Conservation (phyloP, 2,113 vertebrate genomes). For the Apus apus region DNA sequence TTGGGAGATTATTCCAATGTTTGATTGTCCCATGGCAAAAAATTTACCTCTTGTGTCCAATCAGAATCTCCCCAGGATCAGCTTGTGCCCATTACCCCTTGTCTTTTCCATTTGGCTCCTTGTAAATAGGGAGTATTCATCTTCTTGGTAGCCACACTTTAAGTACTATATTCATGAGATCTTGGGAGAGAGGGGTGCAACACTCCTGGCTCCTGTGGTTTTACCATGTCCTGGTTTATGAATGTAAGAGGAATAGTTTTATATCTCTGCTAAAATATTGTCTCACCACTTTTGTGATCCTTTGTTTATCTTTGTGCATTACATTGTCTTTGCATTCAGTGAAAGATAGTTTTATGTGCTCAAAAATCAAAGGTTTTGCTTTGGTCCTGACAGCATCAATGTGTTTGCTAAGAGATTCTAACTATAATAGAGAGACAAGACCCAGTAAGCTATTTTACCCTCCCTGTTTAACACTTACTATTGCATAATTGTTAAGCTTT, state of each 20-base stretch:
- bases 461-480: neutral
- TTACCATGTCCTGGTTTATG: neutral
- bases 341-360: neutral
- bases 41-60: no score
- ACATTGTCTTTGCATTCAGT: neutral
- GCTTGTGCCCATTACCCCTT: no score
- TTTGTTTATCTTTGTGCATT: neutral
- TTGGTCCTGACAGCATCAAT: neutral
- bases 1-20: no score
- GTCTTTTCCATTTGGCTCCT: no score
- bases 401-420: neutral
- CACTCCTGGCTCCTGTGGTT: neutral
- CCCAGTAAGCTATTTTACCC: neutral
- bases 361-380: neutral
- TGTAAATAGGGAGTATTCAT: no score
- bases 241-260: neutral
- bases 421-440: conserved; percentile 21
- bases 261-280: neutral
- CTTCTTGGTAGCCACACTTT: no score
- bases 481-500: neutral
- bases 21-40: no score
- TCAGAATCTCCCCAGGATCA: no score
- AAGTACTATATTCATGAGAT: neutral
- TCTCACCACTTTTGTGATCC: neutral
- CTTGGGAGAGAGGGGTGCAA: neutral